Conservation (phyloP, 2,113 vertebrate species). For the Otus sunia region DNA sequence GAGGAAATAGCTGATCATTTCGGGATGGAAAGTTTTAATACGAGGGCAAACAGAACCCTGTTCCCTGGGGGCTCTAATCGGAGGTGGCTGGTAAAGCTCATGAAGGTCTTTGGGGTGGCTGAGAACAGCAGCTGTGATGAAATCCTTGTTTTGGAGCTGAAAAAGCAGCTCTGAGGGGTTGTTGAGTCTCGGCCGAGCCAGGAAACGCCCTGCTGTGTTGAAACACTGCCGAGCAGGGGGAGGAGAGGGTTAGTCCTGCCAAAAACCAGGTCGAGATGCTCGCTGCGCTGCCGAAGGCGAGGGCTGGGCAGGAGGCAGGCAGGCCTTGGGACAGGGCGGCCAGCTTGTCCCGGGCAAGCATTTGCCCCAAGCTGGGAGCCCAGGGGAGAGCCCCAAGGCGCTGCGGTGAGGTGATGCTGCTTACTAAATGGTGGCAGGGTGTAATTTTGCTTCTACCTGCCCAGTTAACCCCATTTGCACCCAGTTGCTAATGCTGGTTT, state of each 20-base stretch:
- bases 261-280: background rate
- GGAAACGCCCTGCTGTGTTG: background rate
- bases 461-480: background rate
- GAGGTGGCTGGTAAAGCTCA: background rate
- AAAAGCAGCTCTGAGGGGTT: background rate
- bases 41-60: background rate
- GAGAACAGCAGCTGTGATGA: background rate
- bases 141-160: background rate
- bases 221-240: background rate
- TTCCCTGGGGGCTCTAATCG: background rate
- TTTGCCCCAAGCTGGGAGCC: background rate
- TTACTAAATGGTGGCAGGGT: background rate
- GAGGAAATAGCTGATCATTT: background rate
- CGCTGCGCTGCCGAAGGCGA: background rate
- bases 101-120: background rate
- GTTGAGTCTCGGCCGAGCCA: background rate
- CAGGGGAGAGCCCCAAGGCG: background rate
- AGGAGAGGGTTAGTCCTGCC: background rate
- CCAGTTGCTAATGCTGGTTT: background rate
- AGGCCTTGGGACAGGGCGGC: background rate
- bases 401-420: background rate
- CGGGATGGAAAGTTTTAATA: background rate
- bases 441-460: background rate
- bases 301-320: background rate
- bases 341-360: accelerated